Evolutionary conservation across 2,888 invertebrate species (phyloP).

Genomic region (Drosophila mayaguana): DNA sequence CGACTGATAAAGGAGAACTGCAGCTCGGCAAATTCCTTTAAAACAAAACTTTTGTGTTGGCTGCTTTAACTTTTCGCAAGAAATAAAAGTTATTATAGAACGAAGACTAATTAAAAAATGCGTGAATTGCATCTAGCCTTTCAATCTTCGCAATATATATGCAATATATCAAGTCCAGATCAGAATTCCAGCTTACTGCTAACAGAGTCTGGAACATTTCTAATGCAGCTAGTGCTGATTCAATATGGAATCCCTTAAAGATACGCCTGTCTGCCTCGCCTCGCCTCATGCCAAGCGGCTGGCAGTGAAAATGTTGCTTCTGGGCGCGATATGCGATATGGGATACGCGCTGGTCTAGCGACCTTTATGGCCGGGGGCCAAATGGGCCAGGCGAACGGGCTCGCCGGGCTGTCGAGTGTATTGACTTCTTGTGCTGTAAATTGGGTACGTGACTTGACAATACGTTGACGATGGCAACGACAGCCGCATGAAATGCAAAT

Average conservation of each 20-base stretch:
- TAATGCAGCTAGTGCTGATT: background rate
- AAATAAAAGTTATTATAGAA: too few relatives aligned
- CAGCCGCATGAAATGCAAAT: conserved; percentile 77
- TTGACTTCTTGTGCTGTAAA: conserved; percentile 73
- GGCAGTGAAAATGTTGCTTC: conserved; percentile 18
- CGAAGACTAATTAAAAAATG: background rate
- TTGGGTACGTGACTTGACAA: conserved; percentile 81
- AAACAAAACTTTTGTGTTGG: background rate
- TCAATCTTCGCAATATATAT: too few relatives aligned
- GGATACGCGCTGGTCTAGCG: conserved; percentile 9
- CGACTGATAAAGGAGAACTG: background rate
- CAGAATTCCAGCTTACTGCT: too few relatives aligned
- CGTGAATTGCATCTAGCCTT: too few relatives aligned
- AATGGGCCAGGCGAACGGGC: conserved; percentile 16
- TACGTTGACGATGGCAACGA: conserved; percentile 44
- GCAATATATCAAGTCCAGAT: too few relatives aligned
- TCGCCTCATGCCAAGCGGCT: conserved; percentile 14
- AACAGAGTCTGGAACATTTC: too few relatives aligned
- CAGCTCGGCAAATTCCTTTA: background rate
- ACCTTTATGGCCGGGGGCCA: conserved; percentile 21
- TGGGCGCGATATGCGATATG: conserved; percentile 14
- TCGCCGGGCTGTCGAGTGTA: conserved; percentile 55
- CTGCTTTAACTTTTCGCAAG: background rate
- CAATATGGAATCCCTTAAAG: conserved; percentile 3
- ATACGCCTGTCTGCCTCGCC: background rate